Conservation (phyloP, 2,888 invertebrate species). For the Hedychridium roseum region DNA sequence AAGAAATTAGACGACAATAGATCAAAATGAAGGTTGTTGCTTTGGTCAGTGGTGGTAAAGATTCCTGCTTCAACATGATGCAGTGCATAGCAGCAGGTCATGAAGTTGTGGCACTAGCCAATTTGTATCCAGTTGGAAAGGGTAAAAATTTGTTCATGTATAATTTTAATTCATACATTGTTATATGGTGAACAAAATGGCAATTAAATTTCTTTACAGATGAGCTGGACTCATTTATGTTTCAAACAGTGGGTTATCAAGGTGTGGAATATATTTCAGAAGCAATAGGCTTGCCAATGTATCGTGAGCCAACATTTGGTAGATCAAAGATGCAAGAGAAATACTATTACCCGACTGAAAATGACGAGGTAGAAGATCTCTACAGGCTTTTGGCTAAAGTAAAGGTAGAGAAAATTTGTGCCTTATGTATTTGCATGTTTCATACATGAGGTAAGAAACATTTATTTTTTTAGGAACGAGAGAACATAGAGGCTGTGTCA, state of each 20-base stretch:
- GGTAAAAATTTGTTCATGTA: constrained; percentile 66
- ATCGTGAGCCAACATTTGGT: constrained; percentile 84
- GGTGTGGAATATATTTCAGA: constrained; percentile 90
- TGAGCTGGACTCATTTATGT: constrained; percentile 98
- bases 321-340: constrained; percentile 81
- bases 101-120: constrained; percentile 93
- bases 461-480: constrained; percentile 69
- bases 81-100: constrained; percentile 96
- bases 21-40: constrained; percentile 84
- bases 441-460: constrained; percentile 3
- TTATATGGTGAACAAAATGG: not conserved
- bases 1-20: constrained; percentile 27
- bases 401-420: constrained; percentile 72
- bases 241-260: constrained; percentile 98
- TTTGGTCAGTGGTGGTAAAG: constrained; percentile 97
- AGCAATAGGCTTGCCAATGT: constrained; percentile 93
- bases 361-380: constrained; percentile 98
- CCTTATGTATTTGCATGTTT: not conserved
- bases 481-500: constrained; percentile 89
- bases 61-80: constrained; percentile 99
- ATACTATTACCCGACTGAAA: constrained; percentile 80
- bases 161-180: not conserved
- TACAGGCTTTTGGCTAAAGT: constrained; percentile 81
- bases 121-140: constrained; percentile 86
- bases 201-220: constrained; percentile 65